Evolutionary conservation across 2,888 invertebrate genomes (phyloP), one percentile per base, ranked within the genome.

Genomic region (Morpho achilles): DNA sequence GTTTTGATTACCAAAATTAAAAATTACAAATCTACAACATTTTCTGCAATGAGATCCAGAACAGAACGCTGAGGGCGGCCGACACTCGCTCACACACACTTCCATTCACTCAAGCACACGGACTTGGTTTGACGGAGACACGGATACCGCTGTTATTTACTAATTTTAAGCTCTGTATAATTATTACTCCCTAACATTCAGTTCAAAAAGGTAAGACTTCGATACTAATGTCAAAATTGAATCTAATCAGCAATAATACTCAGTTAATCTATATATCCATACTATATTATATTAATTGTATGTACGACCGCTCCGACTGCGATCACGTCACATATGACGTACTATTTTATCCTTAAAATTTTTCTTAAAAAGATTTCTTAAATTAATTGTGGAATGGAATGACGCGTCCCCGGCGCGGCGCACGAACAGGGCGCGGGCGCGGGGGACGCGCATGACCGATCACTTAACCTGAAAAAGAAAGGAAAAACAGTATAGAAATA

Each of bases 381-480:
- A 82, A 84, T 87, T 87, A 88, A 83, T 63, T 79, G 88, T 91
- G 91, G 89, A 91, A 91, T 91, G 91, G 85, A 91, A 88, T 83
- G 87, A 86, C 79, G 82, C 80, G 83, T 79, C 87, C 85, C 84
- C 84, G 68, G 82, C 85, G 84, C 82, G 77, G 80, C 78, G 80
- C 59, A 57, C 59, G 61, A 59, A 39, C 60, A 42, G 56, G 46
- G 54, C 56, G 49, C 49, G 52, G 56, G 60, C 59, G 60, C 62
- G 60, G 76, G 80, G 82, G 81, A 75, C 83, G 77, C 80, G 79
- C 87, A 80, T 85, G 80, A 82, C 86, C 87, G 87, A 82, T 85
- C 83, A 84, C 90, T 91, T 90, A 89, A 87, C 84, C 91, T 91
- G 91, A 62, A 84, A 77, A 78, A 72, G 16, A 10, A 7, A 7